Percentiles rank a stretch among this genome's conserved stretches.
These are phyloP conservation scores for Spheniscus humboldti DNA, from an alignment of 2,797 vertebrate genomes.

Conservation along the genomic window DNA sequence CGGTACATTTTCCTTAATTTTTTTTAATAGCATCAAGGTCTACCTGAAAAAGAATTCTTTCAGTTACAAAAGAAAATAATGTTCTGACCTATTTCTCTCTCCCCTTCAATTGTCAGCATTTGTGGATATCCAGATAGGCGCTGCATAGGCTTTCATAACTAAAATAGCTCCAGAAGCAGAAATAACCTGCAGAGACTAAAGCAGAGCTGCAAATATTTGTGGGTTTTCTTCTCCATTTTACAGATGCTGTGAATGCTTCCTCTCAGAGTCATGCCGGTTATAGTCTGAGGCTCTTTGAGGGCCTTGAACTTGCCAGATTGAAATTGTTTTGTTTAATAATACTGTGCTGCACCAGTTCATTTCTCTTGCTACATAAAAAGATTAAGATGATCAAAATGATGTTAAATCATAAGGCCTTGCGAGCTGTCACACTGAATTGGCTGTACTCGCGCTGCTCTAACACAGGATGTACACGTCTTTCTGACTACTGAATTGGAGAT, in stretches of 20 bases:
- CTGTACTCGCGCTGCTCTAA: neutral
- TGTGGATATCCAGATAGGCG: neutral
- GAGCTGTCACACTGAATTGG: neutral
- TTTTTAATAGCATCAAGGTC: neutral
- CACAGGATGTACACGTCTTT: neutral
- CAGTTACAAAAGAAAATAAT: neutral
- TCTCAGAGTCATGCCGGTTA: neutral
- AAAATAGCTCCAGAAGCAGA: neutral
- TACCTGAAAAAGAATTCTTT: neutral
- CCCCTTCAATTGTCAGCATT: neutral
- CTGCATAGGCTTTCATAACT: neutral
- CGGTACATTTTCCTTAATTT: neutral
- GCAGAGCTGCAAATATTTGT: neutral
- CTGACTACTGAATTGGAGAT: neutral
- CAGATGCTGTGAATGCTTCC: neutral
- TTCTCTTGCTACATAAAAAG: conserved; percentile 15
- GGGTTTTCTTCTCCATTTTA: neutral
- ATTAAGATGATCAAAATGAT: neutral
- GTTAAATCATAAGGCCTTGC: neutral
- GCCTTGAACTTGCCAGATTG: neutral
- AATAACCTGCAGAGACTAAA: neutral
- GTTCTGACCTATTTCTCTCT: neutral
- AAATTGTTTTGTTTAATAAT: conserved; percentile 6
- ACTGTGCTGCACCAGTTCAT: neutral
- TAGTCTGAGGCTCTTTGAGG: neutral